A percentile compares a stretch with the other conserved stretches of the same genome.
Evolutionary conservation across 2,888 invertebrate species (phyloP).

Genomic region (Mellilla xanthometata): DNA sequence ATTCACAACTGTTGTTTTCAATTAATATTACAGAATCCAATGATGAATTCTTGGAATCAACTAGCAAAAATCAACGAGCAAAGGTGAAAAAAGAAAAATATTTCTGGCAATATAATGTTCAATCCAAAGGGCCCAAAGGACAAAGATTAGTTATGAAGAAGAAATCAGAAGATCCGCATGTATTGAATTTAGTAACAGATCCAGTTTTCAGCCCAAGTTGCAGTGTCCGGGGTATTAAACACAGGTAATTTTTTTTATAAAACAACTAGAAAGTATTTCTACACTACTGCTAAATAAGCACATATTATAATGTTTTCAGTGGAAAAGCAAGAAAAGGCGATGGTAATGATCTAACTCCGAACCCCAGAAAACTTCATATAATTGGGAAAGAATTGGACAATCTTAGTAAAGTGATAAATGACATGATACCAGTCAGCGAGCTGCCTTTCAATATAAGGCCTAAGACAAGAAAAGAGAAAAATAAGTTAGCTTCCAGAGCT

Average conservation of each 20-base stretch:
- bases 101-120: conserved; percentile 99
- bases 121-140: conserved; percentile 98
- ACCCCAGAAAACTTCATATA: conserved; percentile 93
- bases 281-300: no score
- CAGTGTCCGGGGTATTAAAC: conserved; percentile 94
- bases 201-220: conserved; percentile 98
- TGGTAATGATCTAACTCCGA: conserved; percentile 98
- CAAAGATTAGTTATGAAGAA: conserved; percentile 93
- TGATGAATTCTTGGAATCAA: conserved; percentile 82
- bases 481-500: conserved; percentile 97
- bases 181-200: conserved; percentile 94
- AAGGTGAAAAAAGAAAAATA: conserved; percentile 89
- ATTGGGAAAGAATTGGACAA: conserved; percentile 97
- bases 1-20: conserved; percentile 5
- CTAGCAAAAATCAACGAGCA: conserved; percentile 62
- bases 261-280: no score
- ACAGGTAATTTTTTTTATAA: conserved; percentile 81
- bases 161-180: conserved; percentile 95
- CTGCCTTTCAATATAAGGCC: conserved; percentile 94
- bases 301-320: conserved; percentile 58
- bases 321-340: conserved; percentile 98
- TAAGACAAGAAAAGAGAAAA: conserved; percentile 98
- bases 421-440: conserved; percentile 97
- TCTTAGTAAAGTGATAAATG: conserved; percentile 94
- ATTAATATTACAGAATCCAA: conserved; percentile 81